Conservation (phyloP, 2,797 vertebrate species). For the Macropus fuliginosus region DNA sequence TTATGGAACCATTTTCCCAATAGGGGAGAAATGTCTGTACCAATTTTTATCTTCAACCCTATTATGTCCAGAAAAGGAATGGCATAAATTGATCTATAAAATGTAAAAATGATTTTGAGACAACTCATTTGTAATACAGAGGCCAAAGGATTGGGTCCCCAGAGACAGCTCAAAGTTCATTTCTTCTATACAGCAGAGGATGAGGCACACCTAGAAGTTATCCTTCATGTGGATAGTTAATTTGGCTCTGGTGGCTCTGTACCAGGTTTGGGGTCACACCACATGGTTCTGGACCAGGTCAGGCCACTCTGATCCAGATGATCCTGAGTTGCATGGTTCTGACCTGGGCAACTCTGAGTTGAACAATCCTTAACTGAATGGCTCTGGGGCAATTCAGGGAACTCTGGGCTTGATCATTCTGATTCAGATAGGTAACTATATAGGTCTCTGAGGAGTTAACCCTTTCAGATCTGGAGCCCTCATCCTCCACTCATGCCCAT, state of each 20-base stretch:
- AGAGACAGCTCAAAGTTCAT: background rate
- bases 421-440: background rate
- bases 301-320: background rate
- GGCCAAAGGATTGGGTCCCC: background rate
- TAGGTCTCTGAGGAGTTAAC: no score
- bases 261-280: background rate
- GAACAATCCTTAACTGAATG: background rate
- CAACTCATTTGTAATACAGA: conserved; percentile 11
- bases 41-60: background rate
- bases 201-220: background rate
- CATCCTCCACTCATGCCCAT: no score
- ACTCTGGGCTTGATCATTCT: background rate
- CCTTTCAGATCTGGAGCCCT: no score
- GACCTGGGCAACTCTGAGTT: background rate
- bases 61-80: background rate
- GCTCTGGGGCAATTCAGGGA: background rate
- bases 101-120: conserved; percentile 9
- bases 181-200: background rate
- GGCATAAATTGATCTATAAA: background rate
- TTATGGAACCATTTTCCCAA: background rate
- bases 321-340: background rate
- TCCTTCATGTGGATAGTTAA: background rate
- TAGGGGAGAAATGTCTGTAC: background rate
- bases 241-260: background rate
- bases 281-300: background rate